Base-by-base conservation (phyloP, 1,140 invertebrate species). In the Zaprionus capensis region DNA sequence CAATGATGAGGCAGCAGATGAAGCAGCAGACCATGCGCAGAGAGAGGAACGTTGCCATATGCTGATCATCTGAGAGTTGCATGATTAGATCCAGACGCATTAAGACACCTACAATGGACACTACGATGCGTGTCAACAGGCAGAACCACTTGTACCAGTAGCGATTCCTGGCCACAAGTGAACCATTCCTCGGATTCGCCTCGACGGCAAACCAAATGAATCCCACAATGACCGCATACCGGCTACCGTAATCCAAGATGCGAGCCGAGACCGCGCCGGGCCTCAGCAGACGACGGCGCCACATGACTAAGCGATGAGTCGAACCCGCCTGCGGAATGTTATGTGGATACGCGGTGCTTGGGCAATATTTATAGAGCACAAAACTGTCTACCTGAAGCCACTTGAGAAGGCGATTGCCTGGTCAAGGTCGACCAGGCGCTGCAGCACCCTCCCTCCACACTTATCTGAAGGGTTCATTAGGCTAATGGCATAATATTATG, bases 141-240 rank as follows among this genome's bases (percentile, higher is more conserved):
- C 82, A 80, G 15, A 71, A 69, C 66, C 79, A 85, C 31, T 82
- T 90, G n/a, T 82, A 65, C 22, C 71, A 59, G 34, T 53, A 66
- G 31, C 66, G 65, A 58, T 76, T 72, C n/a, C 31, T 44, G 6
- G 68, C 73, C 22, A 69, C 71, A n/a, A 70, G 31, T 5, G 59
- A 68, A n/a, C 61, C 64, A 49, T 78, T 38, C 9, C 4, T 26
- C 0, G 34, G 71, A 67, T 56, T 72, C 24, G 28, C n/a, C 49
- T 62, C 6, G 9, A 78, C 63, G 71, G 46, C 55, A 53, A 78
- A 74, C n/a, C 58, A 74, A 11, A 69, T 15, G 64, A 78, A 58
- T 36, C 71, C 71, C 34, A 74, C 11, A 38, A 44, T 17, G 12
- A 22, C 51, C 20, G 66, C 76, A 49, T 78, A 78, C 20, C 24